Base-by-base conservation (phyloP, 2,888 invertebrate species). In the Asteroscopus sphinx region DNA sequence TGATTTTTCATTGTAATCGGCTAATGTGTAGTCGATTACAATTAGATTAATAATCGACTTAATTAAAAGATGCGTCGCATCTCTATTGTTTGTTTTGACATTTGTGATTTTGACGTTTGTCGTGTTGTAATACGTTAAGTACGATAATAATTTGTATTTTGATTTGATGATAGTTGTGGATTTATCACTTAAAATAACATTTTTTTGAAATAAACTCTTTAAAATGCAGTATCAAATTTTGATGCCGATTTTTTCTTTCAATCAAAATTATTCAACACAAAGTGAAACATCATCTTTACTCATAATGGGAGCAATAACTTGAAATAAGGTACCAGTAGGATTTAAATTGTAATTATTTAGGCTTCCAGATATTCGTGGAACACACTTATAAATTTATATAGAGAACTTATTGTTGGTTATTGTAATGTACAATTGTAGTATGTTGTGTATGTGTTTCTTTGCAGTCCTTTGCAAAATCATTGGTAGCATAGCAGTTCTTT, bases 261-360 rank as follows among this genome's bases (percentile, higher is more conserved):
- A 2, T 7, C 30, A 28, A 21, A 42, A 21, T 28, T 8, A 6
- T 32, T 6, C 3, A 1, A 40, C 17, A 21, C 25, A 6, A 2
- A 21, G 3, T 9, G 16, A 13, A 32, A 21, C 4, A 33, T 1
- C 9, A 36, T 25, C 51, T 13, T 26, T 9, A 35, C 15, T 12
- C 11, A 26, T 48, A 32, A 13, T 58, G 12, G 59, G 44, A 12
- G 44, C 52, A 48, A 13, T 67, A 37, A 67, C 66, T 48, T 67
- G 59, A 67, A 12, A 17, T n/a, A 26, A 28, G 40, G 42, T 48
- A 17, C 12, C 2, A 9, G 2, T n/a, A 32, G 11, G 32, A 12
- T 30, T 0, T 9, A 9, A 17, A n/a, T n/a, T n/a, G n/a, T n/a
- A n/a, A n/a, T n/a, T n/a, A n/a, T n/a, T n/a, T n/a, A n/a, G n/a